A percentile compares a stretch with the other conserved stretches of the same genome.
These are phyloP conservation scores for Drosophila mayri DNA, from an alignment of 1,140 invertebrate species.

Conservation along the genomic window DNA sequence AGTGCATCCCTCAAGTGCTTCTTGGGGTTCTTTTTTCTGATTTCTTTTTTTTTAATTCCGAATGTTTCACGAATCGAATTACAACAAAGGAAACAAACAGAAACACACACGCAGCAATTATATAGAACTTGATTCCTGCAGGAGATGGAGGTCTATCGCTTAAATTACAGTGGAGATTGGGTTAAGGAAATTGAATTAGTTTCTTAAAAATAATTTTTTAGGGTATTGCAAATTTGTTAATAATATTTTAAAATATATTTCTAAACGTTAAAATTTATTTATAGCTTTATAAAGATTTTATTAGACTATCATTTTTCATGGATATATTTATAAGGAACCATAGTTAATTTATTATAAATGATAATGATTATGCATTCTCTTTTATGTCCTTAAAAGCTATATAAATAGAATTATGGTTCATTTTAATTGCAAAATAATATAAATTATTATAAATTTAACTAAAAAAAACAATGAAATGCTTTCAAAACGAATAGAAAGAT, in stretches of 20 bases:
- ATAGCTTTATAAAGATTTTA: too few relatives aligned
- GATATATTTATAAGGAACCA: too few relatives aligned
- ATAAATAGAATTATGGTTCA: too few relatives aligned
- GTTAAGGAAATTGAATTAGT: too few relatives aligned
- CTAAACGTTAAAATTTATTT: background rate
- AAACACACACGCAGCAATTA: conserved; percentile 43
- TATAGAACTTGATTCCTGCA: conserved; percentile 36
- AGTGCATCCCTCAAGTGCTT: conserved; percentile 70
- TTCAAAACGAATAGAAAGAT: background rate
- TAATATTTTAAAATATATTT: background rate
- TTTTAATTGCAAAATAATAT: too few relatives aligned
- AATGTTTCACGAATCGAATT: conserved; percentile 55
- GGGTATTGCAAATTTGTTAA: too few relatives aligned
- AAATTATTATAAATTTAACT: background rate
- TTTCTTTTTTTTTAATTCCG: conserved; percentile 9
- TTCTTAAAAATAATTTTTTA: too few relatives aligned
- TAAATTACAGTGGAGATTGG: conserved; percentile 2
- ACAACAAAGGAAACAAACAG: conserved; percentile 45
- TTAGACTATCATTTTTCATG: too few relatives aligned
- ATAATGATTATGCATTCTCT: background rate
- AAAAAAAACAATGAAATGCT: background rate
- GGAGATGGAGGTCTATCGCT: conserved; percentile 2
- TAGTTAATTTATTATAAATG: background rate
- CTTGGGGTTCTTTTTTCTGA: conserved; percentile 9
- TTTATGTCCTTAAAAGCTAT: background rate